These are phyloP conservation scores for Caenorhabditis japonica DNA, from an alignment of 2,888 invertebrate genomes.

Conservation along the genomic window DNA sequence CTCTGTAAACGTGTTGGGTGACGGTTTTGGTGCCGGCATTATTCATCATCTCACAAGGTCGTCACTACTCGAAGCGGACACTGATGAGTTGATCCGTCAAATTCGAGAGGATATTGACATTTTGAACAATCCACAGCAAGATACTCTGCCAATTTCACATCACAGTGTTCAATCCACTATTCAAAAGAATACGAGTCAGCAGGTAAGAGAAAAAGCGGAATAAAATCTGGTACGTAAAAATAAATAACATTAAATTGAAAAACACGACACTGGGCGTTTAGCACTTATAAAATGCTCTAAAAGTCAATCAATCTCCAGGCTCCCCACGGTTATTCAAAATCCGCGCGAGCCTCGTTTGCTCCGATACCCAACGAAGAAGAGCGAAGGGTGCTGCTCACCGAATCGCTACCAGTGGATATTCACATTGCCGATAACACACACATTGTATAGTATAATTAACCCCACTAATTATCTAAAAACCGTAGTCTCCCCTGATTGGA, in stretches of 20 bases:
- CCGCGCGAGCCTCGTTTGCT: conserved; percentile 53
- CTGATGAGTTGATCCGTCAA: conserved; percentile 74
- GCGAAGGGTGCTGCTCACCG: conserved; percentile 34
- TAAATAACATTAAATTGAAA: too few relatives aligned
- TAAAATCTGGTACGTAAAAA: too few relatives aligned
- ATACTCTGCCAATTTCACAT: conserved; percentile 35
- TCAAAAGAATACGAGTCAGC: conserved; percentile 16
- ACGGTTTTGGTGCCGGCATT: conserved; percentile 76
- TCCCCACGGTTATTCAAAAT: conserved; percentile 37
- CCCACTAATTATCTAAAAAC: neutral
- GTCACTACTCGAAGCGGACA: conserved; percentile 71
- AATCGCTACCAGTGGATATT: conserved; percentile 27
- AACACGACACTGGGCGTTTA: too few relatives aligned
- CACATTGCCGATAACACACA: conserved; percentile 14
- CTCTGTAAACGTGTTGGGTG: conserved; percentile 75
- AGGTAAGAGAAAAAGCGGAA: too few relatives aligned
- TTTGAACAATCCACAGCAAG: conserved; percentile 48
- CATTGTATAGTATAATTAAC: conserved; percentile 21
- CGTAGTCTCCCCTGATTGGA: conserved; percentile 41
- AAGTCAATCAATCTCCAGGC: conserved; percentile 8
- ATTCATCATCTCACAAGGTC: conserved; percentile 74
- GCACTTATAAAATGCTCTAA: too few relatives aligned
- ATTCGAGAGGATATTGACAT: conserved; percentile 71
- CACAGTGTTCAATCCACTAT: conserved; percentile 45
- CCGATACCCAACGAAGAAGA: conserved; percentile 50